Evolutionary conservation across 92 coral and sea anemone genomes (phyloP).

Genomic region (Epizoanthus fatuus): DNA sequence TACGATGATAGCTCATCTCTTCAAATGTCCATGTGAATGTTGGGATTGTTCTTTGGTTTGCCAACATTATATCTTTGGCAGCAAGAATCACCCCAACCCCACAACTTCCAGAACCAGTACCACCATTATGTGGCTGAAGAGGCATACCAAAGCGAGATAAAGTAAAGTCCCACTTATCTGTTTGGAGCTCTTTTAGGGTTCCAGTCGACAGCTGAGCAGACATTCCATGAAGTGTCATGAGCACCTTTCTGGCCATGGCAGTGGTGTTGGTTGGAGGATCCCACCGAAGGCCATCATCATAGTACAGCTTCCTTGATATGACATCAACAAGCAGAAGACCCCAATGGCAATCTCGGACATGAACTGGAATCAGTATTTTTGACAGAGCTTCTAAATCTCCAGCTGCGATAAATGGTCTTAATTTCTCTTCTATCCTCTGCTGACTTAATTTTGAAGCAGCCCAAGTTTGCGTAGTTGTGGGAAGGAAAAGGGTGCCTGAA

Average conservation of each 20-base stretch:
- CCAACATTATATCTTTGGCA: constrained; percentile 1
- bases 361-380: constrained; percentile 2
- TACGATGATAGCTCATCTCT: neutral
- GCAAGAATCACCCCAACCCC: constrained; percentile 28
- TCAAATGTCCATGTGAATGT: constrained; percentile 20
- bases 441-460: neutral
- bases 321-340: constrained; percentile 28
- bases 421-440: neutral
- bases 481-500: too few species aligned
- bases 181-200: neutral
- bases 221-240: neutral
- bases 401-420: too few species aligned
- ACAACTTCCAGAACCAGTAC: constrained; percentile 28
- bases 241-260: neutral
- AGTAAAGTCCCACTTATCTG: constrained; percentile 3
- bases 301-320: neutral
- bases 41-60: neutral
- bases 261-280: neutral
- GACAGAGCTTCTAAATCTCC: neutral
- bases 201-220: too few species aligned
- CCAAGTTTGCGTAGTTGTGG: neutral
- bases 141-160: constrained; percentile 19
- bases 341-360: constrained; percentile 29
- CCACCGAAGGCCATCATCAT: constrained; percentile 33
- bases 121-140: constrained; percentile 1